Evolutionary conservation across 2,888 invertebrate genomes (phyloP).

Genomic region (Argyresthia albistria): DNA sequence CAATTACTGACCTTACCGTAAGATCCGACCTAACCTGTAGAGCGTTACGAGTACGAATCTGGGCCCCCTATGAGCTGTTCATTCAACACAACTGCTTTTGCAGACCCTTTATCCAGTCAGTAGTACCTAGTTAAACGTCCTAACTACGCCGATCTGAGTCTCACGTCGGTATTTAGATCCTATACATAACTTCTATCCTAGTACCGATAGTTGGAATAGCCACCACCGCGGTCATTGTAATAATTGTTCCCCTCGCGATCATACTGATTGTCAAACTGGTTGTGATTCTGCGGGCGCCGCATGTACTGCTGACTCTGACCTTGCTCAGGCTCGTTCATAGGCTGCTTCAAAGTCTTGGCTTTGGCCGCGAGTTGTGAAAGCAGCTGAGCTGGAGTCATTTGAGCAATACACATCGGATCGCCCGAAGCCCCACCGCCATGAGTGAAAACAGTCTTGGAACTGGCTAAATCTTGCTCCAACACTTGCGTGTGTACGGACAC

Average conservation of each 20-base stretch:
- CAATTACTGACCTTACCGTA: no score
- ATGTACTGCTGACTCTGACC: background rate
- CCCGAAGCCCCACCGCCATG: constrained; percentile 43
- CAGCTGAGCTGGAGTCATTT: constrained; percentile 59
- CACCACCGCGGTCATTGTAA: constrained; percentile 13
- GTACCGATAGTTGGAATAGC: constrained; percentile 29
- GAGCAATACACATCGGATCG: constrained; percentile 53
- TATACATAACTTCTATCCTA: constrained; percentile 8
- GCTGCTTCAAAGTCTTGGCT: constrained; percentile 47
- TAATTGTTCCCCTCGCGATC: background rate
- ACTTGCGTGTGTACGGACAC: constrained; percentile 54
- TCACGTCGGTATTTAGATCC: no score
- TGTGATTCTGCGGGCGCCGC: constrained; percentile 13
- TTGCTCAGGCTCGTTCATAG: background rate
- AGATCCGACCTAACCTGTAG: no score
- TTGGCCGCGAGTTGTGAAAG: constrained; percentile 60
- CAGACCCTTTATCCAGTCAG: no score
- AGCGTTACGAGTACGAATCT: no score
- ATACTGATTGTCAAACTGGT: constrained; percentile 13
- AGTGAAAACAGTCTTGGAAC: constrained; percentile 50
- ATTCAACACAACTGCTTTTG: no score
- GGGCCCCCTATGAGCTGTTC: no score
- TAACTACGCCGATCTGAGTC: no score
- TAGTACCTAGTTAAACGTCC: no score
- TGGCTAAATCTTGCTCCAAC: constrained; percentile 50